Evolutionary conservation across 2,797 vertebrate genomes (phyloP).

Genomic region (Aeoliscus strigatus): DNA sequence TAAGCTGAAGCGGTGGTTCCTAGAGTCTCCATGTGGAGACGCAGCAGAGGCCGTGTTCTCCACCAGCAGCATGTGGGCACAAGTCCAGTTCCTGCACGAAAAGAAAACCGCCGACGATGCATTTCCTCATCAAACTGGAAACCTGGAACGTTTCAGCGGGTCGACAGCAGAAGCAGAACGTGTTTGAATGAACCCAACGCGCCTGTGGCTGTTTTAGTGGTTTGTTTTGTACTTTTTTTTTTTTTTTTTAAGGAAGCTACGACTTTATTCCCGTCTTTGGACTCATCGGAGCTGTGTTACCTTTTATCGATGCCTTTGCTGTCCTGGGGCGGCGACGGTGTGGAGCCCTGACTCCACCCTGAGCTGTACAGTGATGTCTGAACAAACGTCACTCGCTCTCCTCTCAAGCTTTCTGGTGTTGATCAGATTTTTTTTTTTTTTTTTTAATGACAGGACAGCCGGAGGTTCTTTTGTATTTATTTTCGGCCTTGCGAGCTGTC

Average conservation of each 20-base stretch:
- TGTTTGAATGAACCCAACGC: too few species aligned
- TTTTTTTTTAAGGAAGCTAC: slow-evolving; percentile 25
- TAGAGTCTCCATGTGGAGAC: slow-evolving; percentile 37
- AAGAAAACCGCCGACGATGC: slow-evolving; percentile 4
- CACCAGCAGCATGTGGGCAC: slow-evolving; percentile 7
- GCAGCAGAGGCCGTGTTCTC: slow-evolving; percentile 28
- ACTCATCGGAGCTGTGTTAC: slow-evolving; percentile 29
- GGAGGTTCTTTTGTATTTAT: slow-evolving; percentile 58
- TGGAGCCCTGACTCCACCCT: slow-evolving; percentile 31
- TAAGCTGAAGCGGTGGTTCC: slow-evolving; percentile 64
- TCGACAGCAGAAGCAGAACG: too few species aligned
- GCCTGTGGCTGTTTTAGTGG: too few species aligned
- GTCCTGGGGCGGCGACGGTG: slow-evolving; percentile 32
- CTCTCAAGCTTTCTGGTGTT: slow-evolving; percentile 53
- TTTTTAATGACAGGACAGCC: slow-evolving; percentile 63
- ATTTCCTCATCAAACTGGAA: slow-evolving; percentile 22
- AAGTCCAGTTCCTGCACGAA: slow-evolving; percentile 12
- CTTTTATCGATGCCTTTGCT: slow-evolving; percentile 24
- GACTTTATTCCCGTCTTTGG: slow-evolving; percentile 33
- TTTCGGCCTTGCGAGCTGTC: slow-evolving; percentile 64
- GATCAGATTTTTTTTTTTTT: slow-evolving; percentile 43
- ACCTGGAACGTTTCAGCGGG: slow-evolving; percentile 16
- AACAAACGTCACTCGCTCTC: slow-evolving; percentile 57
- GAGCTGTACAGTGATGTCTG: slow-evolving; percentile 60
- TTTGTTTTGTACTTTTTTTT: slow-evolving; percentile 42